Conservation (phyloP, 2,888 invertebrate species). For the Drosophila borborema region DNA sequence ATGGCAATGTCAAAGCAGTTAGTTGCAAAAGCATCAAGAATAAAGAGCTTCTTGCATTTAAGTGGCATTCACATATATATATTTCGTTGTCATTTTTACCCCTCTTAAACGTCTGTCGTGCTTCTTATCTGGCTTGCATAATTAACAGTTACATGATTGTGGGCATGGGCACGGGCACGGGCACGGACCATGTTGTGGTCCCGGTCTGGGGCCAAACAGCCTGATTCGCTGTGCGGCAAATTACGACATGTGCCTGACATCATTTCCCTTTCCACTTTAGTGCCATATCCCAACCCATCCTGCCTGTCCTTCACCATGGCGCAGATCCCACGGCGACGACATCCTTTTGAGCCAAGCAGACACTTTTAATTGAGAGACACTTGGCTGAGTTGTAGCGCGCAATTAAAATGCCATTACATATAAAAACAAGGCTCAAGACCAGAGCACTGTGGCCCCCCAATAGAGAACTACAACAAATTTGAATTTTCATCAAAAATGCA, state of each 20-base stretch:
- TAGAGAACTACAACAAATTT: background rate
- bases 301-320: slow-evolving; percentile 11
- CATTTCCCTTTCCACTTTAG: slow-evolving; percentile 38
- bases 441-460: slow-evolving; percentile 7
- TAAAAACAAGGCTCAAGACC: slow-evolving; percentile 56
- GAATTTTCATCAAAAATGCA: no score
- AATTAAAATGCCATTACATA: slow-evolving; percentile 78
- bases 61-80: slow-evolving; percentile 15
- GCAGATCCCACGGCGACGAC: slow-evolving; percentile 41
- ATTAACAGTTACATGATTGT: slow-evolving; percentile 69
- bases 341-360: slow-evolving; percentile 72
- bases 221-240: slow-evolving; percentile 50
- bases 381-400: slow-evolving; percentile 69
- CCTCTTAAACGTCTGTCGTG: slow-evolving; percentile 17
- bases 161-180: background rate
- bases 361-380: slow-evolving; percentile 79
- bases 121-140: slow-evolving; percentile 66
- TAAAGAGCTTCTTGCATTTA: slow-evolving; percentile 37
- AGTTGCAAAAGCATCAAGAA: slow-evolving; percentile 5
- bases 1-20: slow-evolving; percentile 26
- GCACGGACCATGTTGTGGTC: slow-evolving; percentile 31
- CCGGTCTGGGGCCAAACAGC: slow-evolving; percentile 17
- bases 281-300: background rate
- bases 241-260: slow-evolving; percentile 75
- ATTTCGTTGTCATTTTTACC: background rate